Conservation (phyloP, 2,888 invertebrate genomes). For the Rotaria sp. region DNA sequence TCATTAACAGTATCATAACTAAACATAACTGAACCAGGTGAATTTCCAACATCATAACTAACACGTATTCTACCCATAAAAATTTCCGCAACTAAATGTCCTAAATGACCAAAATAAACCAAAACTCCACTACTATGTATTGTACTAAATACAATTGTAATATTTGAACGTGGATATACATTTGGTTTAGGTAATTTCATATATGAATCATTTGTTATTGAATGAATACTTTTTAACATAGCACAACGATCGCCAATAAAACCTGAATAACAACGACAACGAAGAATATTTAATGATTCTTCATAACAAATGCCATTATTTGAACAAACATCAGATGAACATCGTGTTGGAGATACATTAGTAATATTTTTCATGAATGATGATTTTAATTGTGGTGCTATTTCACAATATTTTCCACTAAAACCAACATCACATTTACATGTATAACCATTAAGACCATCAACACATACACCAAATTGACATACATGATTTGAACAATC, state of each 20-base stretch:
- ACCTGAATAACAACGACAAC: slow-evolving; percentile 32
- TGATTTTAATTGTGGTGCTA: not conserved
- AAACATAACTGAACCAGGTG: slow-evolving; percentile 87
- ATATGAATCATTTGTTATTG: slow-evolving; percentile 64
- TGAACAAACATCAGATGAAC: slow-evolving; percentile 30
- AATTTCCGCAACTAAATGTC: slow-evolving; percentile 87
- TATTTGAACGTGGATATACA: slow-evolving; percentile 75
- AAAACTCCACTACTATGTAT: slow-evolving; percentile 81
- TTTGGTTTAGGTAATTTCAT: slow-evolving; percentile 74
- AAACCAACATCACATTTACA: slow-evolving; percentile 37
- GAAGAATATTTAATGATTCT: not conserved
- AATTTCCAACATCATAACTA: slow-evolving; percentile 92
- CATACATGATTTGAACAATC: slow-evolving; percentile 30
- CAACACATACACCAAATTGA: slow-evolving; percentile 35
- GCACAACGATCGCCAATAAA: slow-evolving; percentile 34
- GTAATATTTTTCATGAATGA: not conserved
- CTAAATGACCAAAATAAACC: slow-evolving; percentile 62
- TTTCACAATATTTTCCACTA: slow-evolving; percentile 31
- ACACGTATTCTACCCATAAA: slow-evolving; percentile 86
- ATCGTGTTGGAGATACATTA: not conserved
- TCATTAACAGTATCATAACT: slow-evolving; percentile 75
- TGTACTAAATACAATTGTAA: slow-evolving; percentile 85
- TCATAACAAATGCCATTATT: slow-evolving; percentile 36
- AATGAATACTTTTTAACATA: slow-evolving; percentile 33
- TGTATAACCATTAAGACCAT: slow-evolving; percentile 21